A percentile compares a stretch with the other conserved stretches of the same genome.
These are phyloP conservation scores for Pipa parva DNA, from an alignment of 2,113 vertebrate genomes.

Conservation along the genomic window DNA sequence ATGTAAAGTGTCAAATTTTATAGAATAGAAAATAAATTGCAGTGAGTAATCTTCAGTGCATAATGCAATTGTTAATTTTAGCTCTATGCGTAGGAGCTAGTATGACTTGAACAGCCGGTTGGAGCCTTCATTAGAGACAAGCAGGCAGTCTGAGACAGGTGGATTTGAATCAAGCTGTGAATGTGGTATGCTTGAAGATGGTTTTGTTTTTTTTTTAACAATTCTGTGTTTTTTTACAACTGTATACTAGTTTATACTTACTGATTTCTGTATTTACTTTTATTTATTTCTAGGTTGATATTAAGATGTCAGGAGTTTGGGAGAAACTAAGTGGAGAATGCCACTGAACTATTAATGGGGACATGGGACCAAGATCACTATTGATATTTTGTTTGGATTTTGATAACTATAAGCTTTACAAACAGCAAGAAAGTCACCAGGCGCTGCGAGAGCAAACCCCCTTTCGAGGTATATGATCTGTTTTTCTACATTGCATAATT, in stretches of 20 bases:
- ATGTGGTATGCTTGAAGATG: constrained; percentile 64
- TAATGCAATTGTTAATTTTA: constrained; percentile 81
- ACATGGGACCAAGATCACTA: constrained; percentile 70
- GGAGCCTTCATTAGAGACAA: constrained; percentile 74
- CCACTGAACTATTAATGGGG: constrained; percentile 62
- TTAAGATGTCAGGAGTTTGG: constrained; percentile 52
- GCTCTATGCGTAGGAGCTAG: constrained; percentile 72
- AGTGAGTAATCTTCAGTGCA: constrained; percentile 75
- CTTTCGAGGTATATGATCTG: constrained; percentile 60
- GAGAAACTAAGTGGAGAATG: constrained; percentile 58
- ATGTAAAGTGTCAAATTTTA: constrained; percentile 65
- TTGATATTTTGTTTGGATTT: constrained; percentile 66
- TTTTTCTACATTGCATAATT: no score
- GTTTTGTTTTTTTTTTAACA: constrained; percentile 46
- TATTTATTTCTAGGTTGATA: constrained; percentile 66
- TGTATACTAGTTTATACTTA: no score
- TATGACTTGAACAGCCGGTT: constrained; percentile 76
- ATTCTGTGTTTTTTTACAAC: constrained; percentile 36
- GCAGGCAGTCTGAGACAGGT: constrained; percentile 71
- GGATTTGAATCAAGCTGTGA: constrained; percentile 65
- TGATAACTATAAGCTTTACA: constrained; percentile 53
- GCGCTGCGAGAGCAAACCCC: constrained; percentile 48
- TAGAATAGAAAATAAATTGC: constrained; percentile 77
- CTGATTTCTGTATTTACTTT: constrained; percentile 48
- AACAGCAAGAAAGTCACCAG: constrained; percentile 47